A percentile compares a stretch with the other conserved stretches of the same genome.
These are phyloP conservation scores for Empidonax traillii DNA, from an alignment of 2,113 vertebrate genomes.

Conservation along the genomic window DNA sequence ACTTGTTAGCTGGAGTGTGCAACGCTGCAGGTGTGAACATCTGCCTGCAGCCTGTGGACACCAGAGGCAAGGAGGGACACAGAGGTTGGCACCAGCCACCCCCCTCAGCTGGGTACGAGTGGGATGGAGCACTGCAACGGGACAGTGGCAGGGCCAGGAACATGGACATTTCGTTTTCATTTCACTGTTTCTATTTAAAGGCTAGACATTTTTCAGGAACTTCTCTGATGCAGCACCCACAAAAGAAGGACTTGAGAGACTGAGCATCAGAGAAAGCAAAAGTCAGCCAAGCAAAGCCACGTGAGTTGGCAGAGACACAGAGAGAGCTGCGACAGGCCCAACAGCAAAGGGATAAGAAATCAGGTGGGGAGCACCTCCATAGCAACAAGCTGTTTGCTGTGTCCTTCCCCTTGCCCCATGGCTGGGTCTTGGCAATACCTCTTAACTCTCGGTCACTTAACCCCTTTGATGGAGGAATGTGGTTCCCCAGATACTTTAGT, in stretches of 20 bases:
- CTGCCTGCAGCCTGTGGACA: not conserved
- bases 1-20: not conserved
- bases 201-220: not conserved
- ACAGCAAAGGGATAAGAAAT: not conserved
- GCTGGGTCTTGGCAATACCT: not conserved
- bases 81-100: not conserved
- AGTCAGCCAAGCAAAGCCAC: not conserved
- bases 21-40: not conserved
- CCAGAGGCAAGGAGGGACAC: not conserved
- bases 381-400: not conserved
- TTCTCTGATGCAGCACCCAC: not conserved
- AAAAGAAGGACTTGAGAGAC: not conserved
- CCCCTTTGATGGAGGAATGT: not conserved
- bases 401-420: not conserved
- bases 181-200: not conserved
- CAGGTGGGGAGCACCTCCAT: not conserved
- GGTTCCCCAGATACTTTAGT: not conserved
- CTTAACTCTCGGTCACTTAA: not conserved
- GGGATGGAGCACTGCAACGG: not conserved
- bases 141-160: not conserved
- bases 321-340: not conserved
- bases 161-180: rapidly evolving
- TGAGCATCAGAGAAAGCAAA: not conserved
- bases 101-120: rapidly evolving
- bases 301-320: rapidly evolving